Percentiles rank a stretch among this genome's conserved stretches.
Conservation (phyloP, 2,888 invertebrate species). For the Harpalus rubripes region DNA sequence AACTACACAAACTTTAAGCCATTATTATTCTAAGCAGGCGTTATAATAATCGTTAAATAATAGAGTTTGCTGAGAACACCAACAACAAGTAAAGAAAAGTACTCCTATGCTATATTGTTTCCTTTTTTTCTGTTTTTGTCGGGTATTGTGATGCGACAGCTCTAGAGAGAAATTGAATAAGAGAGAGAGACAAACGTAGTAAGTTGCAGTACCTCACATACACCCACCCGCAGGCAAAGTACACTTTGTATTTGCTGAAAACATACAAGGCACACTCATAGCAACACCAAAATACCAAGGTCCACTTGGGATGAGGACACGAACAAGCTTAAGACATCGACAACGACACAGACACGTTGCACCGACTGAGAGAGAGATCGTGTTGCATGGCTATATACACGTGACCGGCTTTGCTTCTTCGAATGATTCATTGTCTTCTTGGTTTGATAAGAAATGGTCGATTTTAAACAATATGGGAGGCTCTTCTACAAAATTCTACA, state of each 20-base stretch:
- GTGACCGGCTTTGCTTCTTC: not conserved
- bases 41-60: too few species aligned
- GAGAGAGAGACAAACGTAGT: slow-evolving; percentile 69
- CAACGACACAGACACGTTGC: slow-evolving; percentile 16
- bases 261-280: slow-evolving; percentile 74
- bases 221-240: slow-evolving; percentile 92
- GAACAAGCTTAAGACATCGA: slow-evolving; percentile 24
- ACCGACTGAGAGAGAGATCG: not conserved
- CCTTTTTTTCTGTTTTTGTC: too few species aligned
- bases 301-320: slow-evolving; percentile 21
- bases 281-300: slow-evolving; percentile 69
- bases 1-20: too few species aligned
- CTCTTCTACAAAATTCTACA: slow-evolving; percentile 7
- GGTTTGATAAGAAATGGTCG: not conserved
- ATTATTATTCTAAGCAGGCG: too few species aligned
- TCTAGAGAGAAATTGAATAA: slow-evolving; percentile 59
- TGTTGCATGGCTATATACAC: slow-evolving; percentile 17
- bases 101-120: too few species aligned
- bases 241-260: slow-evolving; percentile 90
- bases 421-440: not conserved
- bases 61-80: too few species aligned
- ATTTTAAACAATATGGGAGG: not conserved
- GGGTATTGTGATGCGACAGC: not conserved
- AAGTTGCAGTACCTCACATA: slow-evolving; percentile 87
- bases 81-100: too few species aligned